These are phyloP conservation scores for Ataeniobius toweri DNA, from an alignment of 2,797 vertebrate genomes.

Conservation along the genomic window DNA sequence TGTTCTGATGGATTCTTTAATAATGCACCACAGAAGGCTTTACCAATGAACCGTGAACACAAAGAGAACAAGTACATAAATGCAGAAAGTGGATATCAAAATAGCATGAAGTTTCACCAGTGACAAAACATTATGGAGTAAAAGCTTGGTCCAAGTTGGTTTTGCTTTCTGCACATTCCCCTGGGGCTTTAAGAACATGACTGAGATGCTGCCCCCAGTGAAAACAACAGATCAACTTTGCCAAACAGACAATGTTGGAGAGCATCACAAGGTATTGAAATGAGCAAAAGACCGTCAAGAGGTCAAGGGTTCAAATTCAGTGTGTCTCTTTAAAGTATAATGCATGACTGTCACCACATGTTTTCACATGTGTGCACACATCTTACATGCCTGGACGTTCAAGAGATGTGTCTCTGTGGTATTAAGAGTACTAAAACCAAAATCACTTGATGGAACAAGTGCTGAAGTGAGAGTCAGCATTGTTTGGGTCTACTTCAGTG, in stretches of 20 bases:
- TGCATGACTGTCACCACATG: slow-evolving; percentile 35
- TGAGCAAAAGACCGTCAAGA: slow-evolving; percentile 28
- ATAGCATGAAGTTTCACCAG: slow-evolving; percentile 16
- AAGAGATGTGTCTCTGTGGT: slow-evolving; percentile 3
- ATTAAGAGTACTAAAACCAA: slow-evolving; percentile 62
- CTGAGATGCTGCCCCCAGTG: slow-evolving; percentile 58
- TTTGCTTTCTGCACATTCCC: slow-evolving; percentile 60
- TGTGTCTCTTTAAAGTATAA: slow-evolving; percentile 24
- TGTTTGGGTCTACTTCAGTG: slow-evolving; percentile 43
- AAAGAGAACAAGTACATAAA: slow-evolving; percentile 45
- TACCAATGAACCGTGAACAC: slow-evolving; percentile 53
- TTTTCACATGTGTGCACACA: slow-evolving; percentile 27
- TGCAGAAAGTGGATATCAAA: slow-evolving; percentile 22
- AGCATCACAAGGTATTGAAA: slow-evolving; percentile 16
- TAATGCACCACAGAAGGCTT: slow-evolving; percentile 49
- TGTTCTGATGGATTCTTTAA: slow-evolving; percentile 38
- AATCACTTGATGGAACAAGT: slow-evolving; percentile 29
- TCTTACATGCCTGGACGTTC: slow-evolving; percentile 25
- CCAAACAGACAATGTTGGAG: slow-evolving; percentile 23
- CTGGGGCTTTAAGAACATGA: slow-evolving; percentile 49
- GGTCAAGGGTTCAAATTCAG: slow-evolving; percentile 20
- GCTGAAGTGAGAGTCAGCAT: slow-evolving; percentile 37
- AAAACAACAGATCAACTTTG: slow-evolving; percentile 48
- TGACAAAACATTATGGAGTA: slow-evolving; percentile 42
- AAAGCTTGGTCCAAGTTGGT: slow-evolving; percentile 49